Conservation (phyloP, 2,797 vertebrate genomes). For the Chaunax sp. region DNA sequence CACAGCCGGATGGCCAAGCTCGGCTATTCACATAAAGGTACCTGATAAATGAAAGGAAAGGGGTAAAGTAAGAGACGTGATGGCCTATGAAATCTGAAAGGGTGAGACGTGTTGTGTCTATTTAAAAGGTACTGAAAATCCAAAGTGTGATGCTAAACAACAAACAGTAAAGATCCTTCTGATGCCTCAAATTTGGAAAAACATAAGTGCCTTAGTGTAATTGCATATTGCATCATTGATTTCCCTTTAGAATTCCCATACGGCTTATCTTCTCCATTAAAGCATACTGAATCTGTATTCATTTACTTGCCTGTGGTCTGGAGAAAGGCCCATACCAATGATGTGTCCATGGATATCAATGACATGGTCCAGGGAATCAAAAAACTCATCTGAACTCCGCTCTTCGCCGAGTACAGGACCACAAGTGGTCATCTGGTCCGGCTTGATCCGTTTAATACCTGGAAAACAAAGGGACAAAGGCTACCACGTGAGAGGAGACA, state of each 20-base stretch:
- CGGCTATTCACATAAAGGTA: constrained; percentile 98
- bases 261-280: no score
- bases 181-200: not conserved
- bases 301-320: constrained; percentile 91
- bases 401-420: constrained; percentile 95
- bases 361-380: constrained; percentile 94
- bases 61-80: not conserved
- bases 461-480: constrained; percentile 13
- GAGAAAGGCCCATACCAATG: constrained; percentile 98
- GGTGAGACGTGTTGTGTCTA: not conserved
- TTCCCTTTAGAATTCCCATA: no score
- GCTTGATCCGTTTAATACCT: constrained; percentile 96
- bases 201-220: not conserved
- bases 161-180: not conserved
- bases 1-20: constrained; percentile 91
- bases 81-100: not conserved
- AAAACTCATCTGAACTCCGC: constrained; percentile 91
- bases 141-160: not conserved
- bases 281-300: not conserved
- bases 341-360: constrained; percentile 97
- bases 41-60: constrained; percentile 72
- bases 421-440: constrained; percentile 95
- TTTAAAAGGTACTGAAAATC: no score
- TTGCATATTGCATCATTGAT: no score
- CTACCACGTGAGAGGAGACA: not conserved